Percentiles rank a stretch among this genome's conserved stretches.
phyloP scores from a whole-genome alignment of 2,797 vertebrate genomes.

The Intellagama lesueurii region DNA sequence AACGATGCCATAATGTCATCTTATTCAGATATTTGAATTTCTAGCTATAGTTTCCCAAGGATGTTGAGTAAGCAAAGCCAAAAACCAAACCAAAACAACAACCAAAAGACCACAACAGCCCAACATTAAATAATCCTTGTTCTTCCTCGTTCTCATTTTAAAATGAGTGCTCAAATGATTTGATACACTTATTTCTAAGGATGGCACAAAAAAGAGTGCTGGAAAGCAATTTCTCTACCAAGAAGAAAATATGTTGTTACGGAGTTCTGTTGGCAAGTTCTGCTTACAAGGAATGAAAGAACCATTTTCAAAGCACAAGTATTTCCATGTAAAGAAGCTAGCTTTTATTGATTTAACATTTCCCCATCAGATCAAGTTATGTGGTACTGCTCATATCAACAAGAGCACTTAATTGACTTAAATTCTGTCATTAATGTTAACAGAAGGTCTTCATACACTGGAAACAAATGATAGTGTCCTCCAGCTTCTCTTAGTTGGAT shows the following conservation, averaged over 20 bases:
- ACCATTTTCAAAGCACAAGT: not conserved
- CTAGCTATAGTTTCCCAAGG: not conserved
- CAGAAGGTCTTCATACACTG: not conserved
- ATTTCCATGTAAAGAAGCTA: not conserved
- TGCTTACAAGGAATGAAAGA: not conserved
- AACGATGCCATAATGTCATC: not conserved
- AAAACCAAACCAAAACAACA: not conserved
- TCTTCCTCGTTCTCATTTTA: constrained; percentile 6
- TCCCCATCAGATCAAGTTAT: not conserved
- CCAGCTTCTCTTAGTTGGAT: not conserved
- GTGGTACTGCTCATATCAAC: not conserved
- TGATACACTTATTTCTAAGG: not conserved
- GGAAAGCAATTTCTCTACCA: not conserved
- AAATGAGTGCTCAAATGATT: not conserved
- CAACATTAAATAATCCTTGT: not conserved
- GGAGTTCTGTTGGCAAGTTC: not conserved
- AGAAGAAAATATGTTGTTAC: not conserved
- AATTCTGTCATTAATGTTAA: not conserved
- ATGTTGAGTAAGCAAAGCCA: not conserved
- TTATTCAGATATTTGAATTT: constrained; percentile 3
- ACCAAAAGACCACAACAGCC: not conserved
- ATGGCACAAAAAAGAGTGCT: not conserved
- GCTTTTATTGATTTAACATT: not conserved
- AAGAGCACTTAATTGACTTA: not conserved
- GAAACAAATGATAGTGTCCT: not conserved